These are phyloP conservation scores for Salpingus planirostris DNA, from an alignment of 2,888 invertebrate species.

Conservation along the genomic window DNA sequence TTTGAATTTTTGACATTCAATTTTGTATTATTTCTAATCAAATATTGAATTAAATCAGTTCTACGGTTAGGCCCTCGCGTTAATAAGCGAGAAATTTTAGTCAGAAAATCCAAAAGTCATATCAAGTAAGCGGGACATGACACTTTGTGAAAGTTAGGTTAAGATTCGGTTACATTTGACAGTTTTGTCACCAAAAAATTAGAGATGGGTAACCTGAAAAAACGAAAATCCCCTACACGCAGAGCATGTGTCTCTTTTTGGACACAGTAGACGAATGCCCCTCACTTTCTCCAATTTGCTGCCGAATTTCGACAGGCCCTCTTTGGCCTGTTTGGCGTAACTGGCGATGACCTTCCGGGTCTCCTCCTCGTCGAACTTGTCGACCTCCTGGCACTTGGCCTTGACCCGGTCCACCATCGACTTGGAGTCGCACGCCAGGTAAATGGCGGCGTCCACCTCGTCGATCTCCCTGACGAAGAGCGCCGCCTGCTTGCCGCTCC, in stretches of 20 bases:
- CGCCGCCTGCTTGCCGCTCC: slow-evolving; percentile 39
- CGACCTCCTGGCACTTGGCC: slow-evolving; percentile 9
- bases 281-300: slow-evolving; percentile 10
- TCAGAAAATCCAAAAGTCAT: too few relatives aligned
- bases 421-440: slow-evolving; percentile 25
- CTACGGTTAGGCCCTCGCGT: too few relatives aligned
- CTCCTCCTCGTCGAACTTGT: slow-evolving; percentile 13
- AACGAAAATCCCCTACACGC: too few relatives aligned
- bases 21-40: too few relatives aligned
- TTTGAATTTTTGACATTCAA: too few relatives aligned
- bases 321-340: slow-evolving; percentile 26
- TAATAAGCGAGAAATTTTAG: too few relatives aligned
- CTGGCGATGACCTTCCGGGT: slow-evolving; percentile 18
- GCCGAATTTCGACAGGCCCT: slow-evolving; percentile 7
- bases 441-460: slow-evolving; percentile 31
- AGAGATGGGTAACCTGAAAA: too few relatives aligned
- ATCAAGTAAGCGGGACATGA: too few relatives aligned
- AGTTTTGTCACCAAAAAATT: too few relatives aligned
- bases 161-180: too few relatives aligned
- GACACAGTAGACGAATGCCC: not conserved
- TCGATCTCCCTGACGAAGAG: slow-evolving; percentile 33
- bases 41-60: too few relatives aligned
- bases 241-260: not conserved
- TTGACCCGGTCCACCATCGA: slow-evolving; percentile 20
- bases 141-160: too few relatives aligned